Base-by-base conservation (phyloP, 2,797 vertebrate genomes). In the Antennarius maculatus region DNA sequence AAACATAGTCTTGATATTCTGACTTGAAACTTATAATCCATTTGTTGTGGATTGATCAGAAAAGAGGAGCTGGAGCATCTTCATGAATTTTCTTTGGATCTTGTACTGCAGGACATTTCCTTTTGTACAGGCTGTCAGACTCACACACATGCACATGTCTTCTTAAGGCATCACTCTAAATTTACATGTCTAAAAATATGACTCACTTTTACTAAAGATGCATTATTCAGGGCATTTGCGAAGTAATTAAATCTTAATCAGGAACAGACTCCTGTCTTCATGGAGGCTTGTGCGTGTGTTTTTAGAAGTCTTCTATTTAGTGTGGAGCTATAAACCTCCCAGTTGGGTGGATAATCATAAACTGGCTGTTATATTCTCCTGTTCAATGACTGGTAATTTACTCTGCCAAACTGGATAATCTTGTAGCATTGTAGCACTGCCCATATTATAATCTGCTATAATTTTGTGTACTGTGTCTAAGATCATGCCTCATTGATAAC, bases 201-300 rank as follows among this genome's bases (percentile, higher is more conserved):
- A 73, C 80, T 70, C 54, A 65, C 70, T 74, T 74, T 69, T 73
- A 81, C 80, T 81, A 54, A 73, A 76, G 72, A 86, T 93, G 88
- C 87, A 93, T 93, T 89, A 93, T 94, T 94, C 76, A 93, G 49
- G 23, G 43, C 81, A 74, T 86, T 82, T 85, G 84, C 88, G 81
- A 84, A 74, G 86, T 89, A 92, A 93, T 93, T 90, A 92, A 93
- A 92, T 91, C 84, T 92, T 92, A 91, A 93, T 92, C 82, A 71
- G 79, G 76, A 75, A 80, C 55, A 37, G 70, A 77, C 77, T 68
- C 65, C 79, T 80, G 79, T 85, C 80, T 62, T 81, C 59, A 41
- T 71, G 63, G 43, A 72, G 69, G 63, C 5, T 47, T 53, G 46
- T 69, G 6, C 48, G 31, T 61, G 61, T 65, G 47, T 72, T 23